These are phyloP conservation scores for Tragopan temminckii DNA, from an alignment of 2,797 vertebrate genomes.

Conservation along the genomic window DNA sequence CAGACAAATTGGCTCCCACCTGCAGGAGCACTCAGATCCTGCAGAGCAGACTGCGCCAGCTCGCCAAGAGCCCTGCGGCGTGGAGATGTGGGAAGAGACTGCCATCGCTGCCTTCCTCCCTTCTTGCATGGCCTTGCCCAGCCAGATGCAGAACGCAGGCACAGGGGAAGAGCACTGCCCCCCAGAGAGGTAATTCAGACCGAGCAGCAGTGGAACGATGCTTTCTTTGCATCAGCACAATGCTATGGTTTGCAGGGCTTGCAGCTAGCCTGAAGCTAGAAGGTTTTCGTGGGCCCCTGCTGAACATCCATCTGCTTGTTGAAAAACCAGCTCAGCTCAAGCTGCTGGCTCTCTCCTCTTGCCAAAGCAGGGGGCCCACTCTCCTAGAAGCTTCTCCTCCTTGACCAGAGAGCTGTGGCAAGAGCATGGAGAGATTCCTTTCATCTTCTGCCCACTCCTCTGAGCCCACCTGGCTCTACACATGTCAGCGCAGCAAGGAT, in stretches of 20 bases:
- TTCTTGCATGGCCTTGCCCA: background rate
- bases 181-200: background rate
- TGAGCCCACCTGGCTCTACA: background rate
- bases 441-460: slow-evolving; percentile 10
- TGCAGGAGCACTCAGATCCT: slow-evolving; percentile 48
- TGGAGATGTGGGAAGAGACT: background rate
- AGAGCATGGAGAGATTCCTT: background rate
- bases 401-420: slow-evolving; percentile 4
- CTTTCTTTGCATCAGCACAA: background rate
- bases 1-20: slow-evolving; percentile 64
- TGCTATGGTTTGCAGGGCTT: background rate
- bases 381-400: background rate
- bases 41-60: background rate
- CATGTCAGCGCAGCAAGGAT: background rate
- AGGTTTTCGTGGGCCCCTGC: slow-evolving; percentile 36
- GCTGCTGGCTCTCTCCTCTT: slow-evolving; percentile 17
- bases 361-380: background rate
- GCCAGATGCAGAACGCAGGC: background rate
- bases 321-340: slow-evolving; percentile 5
- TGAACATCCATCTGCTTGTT: slow-evolving; percentile 53
- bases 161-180: accelerated
- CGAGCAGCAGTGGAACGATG: background rate
- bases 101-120: background rate
- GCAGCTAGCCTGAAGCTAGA: background rate
- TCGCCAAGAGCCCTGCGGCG: slow-evolving; percentile 4